Evolutionary conservation across 2,113 vertebrate genomes (phyloP), one percentile per base, ranked within the genome.

Genomic region (Sigmodon hispidus): DNA sequence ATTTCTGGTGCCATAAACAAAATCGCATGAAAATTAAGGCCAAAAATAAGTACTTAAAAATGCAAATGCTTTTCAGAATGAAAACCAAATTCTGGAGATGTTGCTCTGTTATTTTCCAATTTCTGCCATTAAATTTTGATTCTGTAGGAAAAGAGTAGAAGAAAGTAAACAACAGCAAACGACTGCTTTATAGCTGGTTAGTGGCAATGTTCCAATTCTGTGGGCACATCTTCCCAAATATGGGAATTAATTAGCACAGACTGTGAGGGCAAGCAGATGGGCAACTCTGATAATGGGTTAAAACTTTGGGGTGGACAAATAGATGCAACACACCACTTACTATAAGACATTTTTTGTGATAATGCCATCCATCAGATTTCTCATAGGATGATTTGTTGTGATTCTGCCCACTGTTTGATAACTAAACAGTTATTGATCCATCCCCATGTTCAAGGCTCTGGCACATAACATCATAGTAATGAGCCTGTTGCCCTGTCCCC

Each of bases 41-140:
- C 96, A 98, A 90, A 94, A 94, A 45, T 91, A 96, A 97, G 92
- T 67, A 93, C 88, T 97, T 52, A 67, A 94, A 96, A 97, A 97
- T 96, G 96, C 94, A 98, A 97, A 97, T 97, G 85, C 31, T 45
- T 91, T 96, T 96, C 84, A 94, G 61, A 94, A 95, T 2, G 0
- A n/a, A 94, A 91, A 94, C 86, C 93, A 96, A 85, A 97, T 97
- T 96, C 93, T 22, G 63, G 87, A 91, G 94, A 96, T 95, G 84
- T 90, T 92, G 86, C 59, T 94, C 7, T 69, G 75, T 52, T 77
- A 63, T 93, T 98, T 88, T 89, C 94, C 90, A 91, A 65, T 94
- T 88, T 91, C 80, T 48, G 61, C 87, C 48, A 34, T 95, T 93
- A 91, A 50, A 91, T 96, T 96, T 94, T 81, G 69, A 96, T 88